Base-by-base conservation (phyloP, 2,797 vertebrate species). In the Macropus fuliginosus region DNA sequence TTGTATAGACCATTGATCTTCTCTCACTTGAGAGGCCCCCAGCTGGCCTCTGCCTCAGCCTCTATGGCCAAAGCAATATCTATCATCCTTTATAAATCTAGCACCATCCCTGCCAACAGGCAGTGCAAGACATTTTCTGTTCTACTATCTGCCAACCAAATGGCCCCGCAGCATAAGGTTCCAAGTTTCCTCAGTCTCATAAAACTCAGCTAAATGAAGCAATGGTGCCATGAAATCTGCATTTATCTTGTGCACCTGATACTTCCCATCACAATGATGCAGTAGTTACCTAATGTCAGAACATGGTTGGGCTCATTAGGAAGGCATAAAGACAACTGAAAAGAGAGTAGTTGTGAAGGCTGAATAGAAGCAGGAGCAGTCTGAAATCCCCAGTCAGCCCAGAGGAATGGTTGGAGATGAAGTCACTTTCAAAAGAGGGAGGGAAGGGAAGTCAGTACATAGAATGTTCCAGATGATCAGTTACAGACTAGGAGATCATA, bases 201-300 rank as follows among this genome's bases (percentile, higher is more conserved):
- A 98, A 98, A 97, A 97, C 97, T 95, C 97, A 96, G 95, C 91
- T 93, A 96, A 97, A 95, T 95, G 95, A 97, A 96, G 91, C 95
- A 93, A 93, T 46, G 24, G 92, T 96, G 97, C 96, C 97, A 97
- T 96, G 97, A 97, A 96, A 97, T 97, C 93, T 97, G 97, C 97
- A 97, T 98, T 97, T 93, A 95, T 98, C 98, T 98, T 97, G 89
- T 96, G 94, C 97, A 98, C 96, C 98, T 98, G 98, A 98, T 97
- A 98, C 40, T 91, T 96, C 95, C 94, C 96, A 93, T 98, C 96
- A 97, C 27, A 62, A 97, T 97, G 97, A 98, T 97, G 24, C 94
- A 98, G 94, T 96, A 92, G 90, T 95, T 97, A 93, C 94, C 94
- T 97, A 94, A 46, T 54, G 96, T 94, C 56, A 3, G 62, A 93